Evolutionary conservation across 2,888 invertebrate species (phyloP), one percentile per base, ranked within the genome.

Genomic region (Venusia cambrica): DNA sequence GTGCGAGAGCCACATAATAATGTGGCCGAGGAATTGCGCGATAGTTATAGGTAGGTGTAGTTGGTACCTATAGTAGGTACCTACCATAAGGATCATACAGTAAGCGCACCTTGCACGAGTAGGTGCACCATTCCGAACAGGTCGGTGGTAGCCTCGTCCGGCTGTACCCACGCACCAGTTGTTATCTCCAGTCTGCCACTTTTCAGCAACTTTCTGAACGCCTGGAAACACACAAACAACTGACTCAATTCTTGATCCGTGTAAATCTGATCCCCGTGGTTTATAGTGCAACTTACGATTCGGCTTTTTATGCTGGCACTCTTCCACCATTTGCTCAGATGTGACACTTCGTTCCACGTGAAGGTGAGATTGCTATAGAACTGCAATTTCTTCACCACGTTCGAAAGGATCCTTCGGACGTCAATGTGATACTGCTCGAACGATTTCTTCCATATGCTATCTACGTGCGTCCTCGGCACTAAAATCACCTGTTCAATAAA

Each of bases 141-240:
- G 72, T 96, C 94, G 0, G 94, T 91, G 29, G 94, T 95, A 1
- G 96, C 97, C 79, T 97, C 97, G 60, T 97, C 97, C 0, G 96
- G 94, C 94, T 97, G 97, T 2, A 97, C 96, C 97, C 97, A 97
- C 4, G 95, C 95, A 1, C 97, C 97, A 0, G 97, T 96, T 17
- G 95, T 94, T 54, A 97, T 93, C 81, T 97, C 97, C 38, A 97
- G 81, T 31, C 96, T 89, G 1, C 96, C 96, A 10, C 92, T 91
- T 44, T 92, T 90, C 8, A 96, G 88, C 38, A 97, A 81, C 44
- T 91, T 90, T 56, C 91, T 92, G 1, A 97, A 89, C 1, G 92
- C 90, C 76, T 90, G 59, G n/a, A 38, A 48, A 33, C 13, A 14
- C n/a, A n/a, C n/a, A n/a, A n/a, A n/a, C n/a, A n/a, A n/a, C n/a